phyloP scores from a whole-genome alignment of 2,797 vertebrate species.

The Enteromius radiatus region DNA sequence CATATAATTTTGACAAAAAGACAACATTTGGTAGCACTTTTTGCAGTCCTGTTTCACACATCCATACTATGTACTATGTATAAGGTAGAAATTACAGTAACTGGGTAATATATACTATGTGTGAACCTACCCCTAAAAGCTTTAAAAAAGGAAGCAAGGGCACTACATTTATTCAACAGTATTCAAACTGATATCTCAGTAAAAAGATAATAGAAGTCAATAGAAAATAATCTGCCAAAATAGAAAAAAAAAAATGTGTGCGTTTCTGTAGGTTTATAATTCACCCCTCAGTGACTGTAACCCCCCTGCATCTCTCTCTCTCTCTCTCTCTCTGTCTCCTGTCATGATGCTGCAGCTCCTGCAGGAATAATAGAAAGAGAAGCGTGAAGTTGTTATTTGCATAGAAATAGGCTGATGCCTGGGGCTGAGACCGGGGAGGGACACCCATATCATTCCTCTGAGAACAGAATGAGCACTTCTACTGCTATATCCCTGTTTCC shows the following conservation, averaged over 20 bases:
- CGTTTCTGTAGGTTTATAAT: constrained; percentile 48
- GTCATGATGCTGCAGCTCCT: constrained; percentile 92
- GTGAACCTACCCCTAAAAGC: not conserved
- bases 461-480: constrained; percentile 80
- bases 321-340: constrained; percentile 75
- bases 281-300: constrained; percentile 45
- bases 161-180: not conserved
- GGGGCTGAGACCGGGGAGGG: constrained; percentile 69
- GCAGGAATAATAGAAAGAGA: constrained; percentile 88
- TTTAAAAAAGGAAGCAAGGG: not conserved
- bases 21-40: not conserved
- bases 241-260: constrained; percentile 14
- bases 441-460: constrained; percentile 81
- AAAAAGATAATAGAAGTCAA: constrained; percentile 8
- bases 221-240: not conserved
- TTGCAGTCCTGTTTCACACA: not conserved
- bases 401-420: constrained; percentile 91
- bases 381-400: constrained; percentile 98
- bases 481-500: constrained; percentile 68
- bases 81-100: not conserved
- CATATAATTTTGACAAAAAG: not conserved
- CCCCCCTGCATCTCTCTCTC: constrained; percentile 69
- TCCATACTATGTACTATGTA: not conserved
- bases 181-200: constrained; percentile 10
- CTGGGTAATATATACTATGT: not conserved